Evolutionary conservation across 2,888 invertebrate genomes (phyloP), one percentile per base, ranked within the genome.

Genomic region (Anodontia alba): DNA sequence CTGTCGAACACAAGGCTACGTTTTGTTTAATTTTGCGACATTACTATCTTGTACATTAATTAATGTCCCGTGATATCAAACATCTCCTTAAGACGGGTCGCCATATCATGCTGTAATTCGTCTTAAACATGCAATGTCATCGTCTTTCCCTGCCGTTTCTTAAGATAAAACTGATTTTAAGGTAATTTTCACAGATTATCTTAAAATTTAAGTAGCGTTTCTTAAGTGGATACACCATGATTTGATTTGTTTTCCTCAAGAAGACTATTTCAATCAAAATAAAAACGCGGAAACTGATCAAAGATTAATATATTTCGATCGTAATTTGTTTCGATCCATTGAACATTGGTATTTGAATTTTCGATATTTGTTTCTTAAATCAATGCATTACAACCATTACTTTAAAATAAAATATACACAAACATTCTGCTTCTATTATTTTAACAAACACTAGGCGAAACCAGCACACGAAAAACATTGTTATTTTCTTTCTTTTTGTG

Each of bases 291-390:
- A 69, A 69, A 43, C 29, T n/a, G 69, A 69, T 69, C 33, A 20
- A 42, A 69, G 43, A 69, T 69, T 42, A 42, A 69, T 29, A 26
- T 69, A 69, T 38, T 69, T 69, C 23, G 43, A 69, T 69, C 69
- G n/a, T 10, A 69, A 43, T 69, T 69, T 20, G 42, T 20, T 69
- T 69, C 46, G 15, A 69, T 69, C 43, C 46, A 43, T 69, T 69
- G 46, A 69, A 42, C 46, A 69, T 23, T 23, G 69, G 43, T 46
- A 69, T 69, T 62, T 33, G 10, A 33, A 33, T 33, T 62, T 29
- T 38, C 12, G 38, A 38, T 38, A 8, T 38, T n/a, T n/a, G n/a
- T n/a, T 38, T 38, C 38, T 38, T 38, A 38, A 38, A 38, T 38
- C 38, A 38, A 38, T 12, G 38, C 38, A 38, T 38, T 38, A 38